Evolutionary conservation across 2,113 vertebrate species (phyloP).

Genomic region (Phoenicopterus ruber): DNA sequence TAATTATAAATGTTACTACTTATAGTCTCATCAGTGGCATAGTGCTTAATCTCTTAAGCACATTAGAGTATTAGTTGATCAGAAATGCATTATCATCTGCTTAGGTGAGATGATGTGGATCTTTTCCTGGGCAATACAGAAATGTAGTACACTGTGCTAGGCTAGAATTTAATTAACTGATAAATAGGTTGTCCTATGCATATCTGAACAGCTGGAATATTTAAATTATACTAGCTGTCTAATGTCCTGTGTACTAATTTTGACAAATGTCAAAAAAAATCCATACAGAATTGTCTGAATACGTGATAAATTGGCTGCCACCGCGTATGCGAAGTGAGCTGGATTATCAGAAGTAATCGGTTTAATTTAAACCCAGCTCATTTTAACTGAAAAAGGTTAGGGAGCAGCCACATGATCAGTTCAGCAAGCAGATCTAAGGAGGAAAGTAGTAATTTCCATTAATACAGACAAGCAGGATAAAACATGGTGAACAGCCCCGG

Average conservation of each 20-base stretch:
- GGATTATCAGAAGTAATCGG: background rate
- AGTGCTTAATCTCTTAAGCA: background rate
- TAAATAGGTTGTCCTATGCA: background rate
- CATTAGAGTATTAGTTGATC: background rate
- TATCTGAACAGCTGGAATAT: background rate
- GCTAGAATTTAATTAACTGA: background rate
- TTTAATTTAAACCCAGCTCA: conserved; percentile 28
- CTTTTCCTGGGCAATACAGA: background rate
- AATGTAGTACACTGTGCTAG: background rate
- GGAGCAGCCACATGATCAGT: background rate
- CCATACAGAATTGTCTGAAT: background rate
- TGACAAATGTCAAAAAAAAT: background rate
- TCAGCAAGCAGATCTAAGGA: background rate
- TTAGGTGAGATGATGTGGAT: background rate
- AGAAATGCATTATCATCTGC: background rate
- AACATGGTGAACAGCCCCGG: background rate
- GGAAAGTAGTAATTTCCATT: background rate
- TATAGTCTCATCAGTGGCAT: background rate
- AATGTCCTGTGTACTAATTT: background rate
- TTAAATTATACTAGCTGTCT: background rate
- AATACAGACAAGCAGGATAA: background rate
- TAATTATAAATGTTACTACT: background rate
- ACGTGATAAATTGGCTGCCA: background rate
- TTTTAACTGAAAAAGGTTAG: conserved; percentile 16
- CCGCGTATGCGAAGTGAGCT: background rate